Percentiles rank a stretch among this genome's conserved stretches.
These are phyloP conservation scores for Drosophila teissieri DNA, from an alignment of 1,140 invertebrate genomes.

Conservation along the genomic window DNA sequence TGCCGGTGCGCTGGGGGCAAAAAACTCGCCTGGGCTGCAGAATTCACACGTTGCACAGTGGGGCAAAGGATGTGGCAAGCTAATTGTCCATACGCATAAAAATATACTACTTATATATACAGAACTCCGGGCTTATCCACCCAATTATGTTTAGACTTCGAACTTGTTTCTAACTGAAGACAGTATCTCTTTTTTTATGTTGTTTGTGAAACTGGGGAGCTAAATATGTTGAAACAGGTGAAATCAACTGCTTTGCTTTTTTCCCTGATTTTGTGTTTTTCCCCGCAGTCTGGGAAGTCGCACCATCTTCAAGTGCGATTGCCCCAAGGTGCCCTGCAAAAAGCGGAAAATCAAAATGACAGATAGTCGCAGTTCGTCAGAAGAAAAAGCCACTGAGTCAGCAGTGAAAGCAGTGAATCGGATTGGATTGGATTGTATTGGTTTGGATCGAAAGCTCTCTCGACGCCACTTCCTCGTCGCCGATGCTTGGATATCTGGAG, in stretches of 20 bases:
- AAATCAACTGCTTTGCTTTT: not conserved
- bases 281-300: not conserved
- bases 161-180: no score
- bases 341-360: conserved; percentile 74
- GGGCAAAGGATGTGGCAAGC: not conserved
- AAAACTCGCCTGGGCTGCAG: conserved; percentile 16
- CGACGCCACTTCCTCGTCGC: conserved; percentile 2
- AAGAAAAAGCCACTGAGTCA: conserved; percentile 50
- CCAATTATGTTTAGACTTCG: not conserved
- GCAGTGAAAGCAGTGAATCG: conserved; percentile 46
- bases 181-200: no score
- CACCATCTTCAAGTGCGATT: conserved; percentile 4
- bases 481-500: not conserved
- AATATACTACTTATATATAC: not conserved
- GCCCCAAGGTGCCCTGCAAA: conserved; percentile 51
- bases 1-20: conserved; percentile 62
- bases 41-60: conserved; percentile 50
- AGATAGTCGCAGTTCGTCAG: conserved; percentile 52
- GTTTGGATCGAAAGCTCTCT: conserved; percentile 3
- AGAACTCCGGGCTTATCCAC: no score
- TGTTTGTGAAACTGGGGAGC: no score
- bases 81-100: no score
- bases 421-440: conserved; percentile 12
- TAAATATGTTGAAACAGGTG: no score
- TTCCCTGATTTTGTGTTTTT: not conserved